Conservation (phyloP, 2,888 invertebrate species). For the Drepana falcataria region DNA sequence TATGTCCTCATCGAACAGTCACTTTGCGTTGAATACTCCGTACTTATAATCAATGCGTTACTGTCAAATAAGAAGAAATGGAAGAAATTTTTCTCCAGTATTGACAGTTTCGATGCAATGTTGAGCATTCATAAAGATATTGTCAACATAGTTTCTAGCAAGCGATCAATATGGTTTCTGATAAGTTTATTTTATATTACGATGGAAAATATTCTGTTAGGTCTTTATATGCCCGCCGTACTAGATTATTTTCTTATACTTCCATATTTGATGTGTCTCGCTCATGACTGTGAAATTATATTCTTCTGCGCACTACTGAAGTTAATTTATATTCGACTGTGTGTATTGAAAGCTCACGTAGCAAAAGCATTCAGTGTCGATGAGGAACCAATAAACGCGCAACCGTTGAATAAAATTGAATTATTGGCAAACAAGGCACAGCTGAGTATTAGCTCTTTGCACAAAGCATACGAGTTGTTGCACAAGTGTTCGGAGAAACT, state of each 20-base stretch:
- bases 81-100: conserved; percentile 30
- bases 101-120: conserved; percentile 39
- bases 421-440: conserved; percentile 34
- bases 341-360: conserved; percentile 46
- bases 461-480: conserved; percentile 49
- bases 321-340: conserved; percentile 38
- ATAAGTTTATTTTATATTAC: conserved; percentile 21
- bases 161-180: conserved; percentile 21
- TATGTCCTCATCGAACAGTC: conserved; percentile 33
- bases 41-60: conserved; percentile 30
- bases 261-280: conserved; percentile 26
- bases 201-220: conserved; percentile 29
- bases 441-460: conserved; percentile 43
- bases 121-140: conserved; percentile 40
- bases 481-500: conserved; percentile 50
- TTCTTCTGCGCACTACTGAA: conserved; percentile 39
- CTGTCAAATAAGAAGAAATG: conserved; percentile 31
- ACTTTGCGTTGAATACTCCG: conserved; percentile 30
- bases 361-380: conserved; percentile 27
- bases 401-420: conserved; percentile 31
- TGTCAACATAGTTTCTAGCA: conserved; percentile 17
- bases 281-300: conserved; percentile 47
- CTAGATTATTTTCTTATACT: conserved; percentile 11
- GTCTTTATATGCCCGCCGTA: conserved; percentile 15
- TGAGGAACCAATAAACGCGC: conserved; percentile 11